phyloP scores from a whole-genome alignment of 2,888 invertebrate species.

The Macropis europaea region DNA sequence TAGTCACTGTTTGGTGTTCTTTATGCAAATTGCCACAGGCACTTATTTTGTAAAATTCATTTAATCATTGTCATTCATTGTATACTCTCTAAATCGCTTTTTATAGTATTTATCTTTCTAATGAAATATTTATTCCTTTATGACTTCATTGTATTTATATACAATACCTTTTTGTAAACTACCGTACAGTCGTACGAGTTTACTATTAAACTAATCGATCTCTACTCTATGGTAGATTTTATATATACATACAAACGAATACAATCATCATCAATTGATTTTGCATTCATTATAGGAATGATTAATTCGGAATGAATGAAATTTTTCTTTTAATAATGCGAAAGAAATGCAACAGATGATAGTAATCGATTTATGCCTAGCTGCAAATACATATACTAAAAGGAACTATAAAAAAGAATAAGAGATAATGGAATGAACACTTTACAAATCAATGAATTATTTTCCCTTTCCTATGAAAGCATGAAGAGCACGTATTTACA shows the following conservation, averaged over 20 bases:
- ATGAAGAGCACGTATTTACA: conserved; percentile 37
- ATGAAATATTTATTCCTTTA: conserved; percentile 38
- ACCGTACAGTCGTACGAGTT: conserved; percentile 19
- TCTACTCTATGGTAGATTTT: conserved; percentile 22
- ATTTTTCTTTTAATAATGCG: conserved; percentile 18
- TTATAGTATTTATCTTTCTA: conserved; percentile 26
- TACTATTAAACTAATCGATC: conserved; percentile 8
- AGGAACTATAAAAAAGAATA: conserved; percentile 47
- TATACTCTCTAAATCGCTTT: conserved; percentile 39
- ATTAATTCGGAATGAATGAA: conserved; percentile 15
- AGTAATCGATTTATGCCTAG: conserved; percentile 24
- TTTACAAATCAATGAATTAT: conserved; percentile 25
- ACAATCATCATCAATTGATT: conserved; percentile 9
- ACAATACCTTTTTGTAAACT: conserved; percentile 31
- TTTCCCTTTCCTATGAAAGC: conserved; percentile 12
- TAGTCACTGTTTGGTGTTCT: conserved; percentile 42
- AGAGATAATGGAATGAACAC: conserved; percentile 44
- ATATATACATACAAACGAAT: conserved; percentile 25
- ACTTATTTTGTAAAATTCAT: conserved; percentile 59
- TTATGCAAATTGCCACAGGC: conserved; percentile 61
- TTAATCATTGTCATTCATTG: conserved; percentile 53
- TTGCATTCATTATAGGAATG: conserved; percentile 23
- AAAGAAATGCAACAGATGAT: conserved; percentile 26
- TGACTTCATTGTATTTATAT: conserved; percentile 32
- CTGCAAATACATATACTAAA: conserved; percentile 30